A percentile compares a stretch with the other conserved stretches of the same genome.
phyloP scores from a whole-genome alignment of 2,888 invertebrate species.

The Hemicrepidius hirtus region DNA sequence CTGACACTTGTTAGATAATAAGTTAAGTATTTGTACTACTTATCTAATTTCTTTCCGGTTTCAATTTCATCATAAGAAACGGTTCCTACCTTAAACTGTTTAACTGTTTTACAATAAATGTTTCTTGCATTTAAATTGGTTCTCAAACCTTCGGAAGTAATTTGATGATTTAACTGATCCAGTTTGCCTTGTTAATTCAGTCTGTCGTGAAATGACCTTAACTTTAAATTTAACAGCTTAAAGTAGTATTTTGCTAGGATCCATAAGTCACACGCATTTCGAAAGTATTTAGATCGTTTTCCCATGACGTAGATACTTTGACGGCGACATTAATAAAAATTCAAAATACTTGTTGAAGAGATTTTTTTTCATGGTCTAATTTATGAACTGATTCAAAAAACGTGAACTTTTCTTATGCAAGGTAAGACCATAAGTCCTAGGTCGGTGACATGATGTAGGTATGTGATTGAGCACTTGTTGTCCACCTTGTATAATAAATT shows the following conservation, averaged over 20 bases:
- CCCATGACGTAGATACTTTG: constrained; percentile 16
- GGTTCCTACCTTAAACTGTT: no score
- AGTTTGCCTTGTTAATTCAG: constrained; percentile 15
- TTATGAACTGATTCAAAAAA: constrained; percentile 8
- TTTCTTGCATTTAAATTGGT: neutral
- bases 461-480: constrained; percentile 8
- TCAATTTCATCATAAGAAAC: no score
- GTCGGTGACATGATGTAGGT: constrained; percentile 11
- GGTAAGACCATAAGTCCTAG: constrained; percentile 21
- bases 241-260: neutral
- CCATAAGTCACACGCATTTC: constrained; percentile 14
- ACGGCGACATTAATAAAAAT: constrained; percentile 11
- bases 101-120: neutral
- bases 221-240: constrained; percentile 7
- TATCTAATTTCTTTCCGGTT: no score
- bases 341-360: no score
- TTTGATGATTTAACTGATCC: constrained; percentile 13
- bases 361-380: neutral
- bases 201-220: constrained; percentile 11
- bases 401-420: constrained; percentile 2
- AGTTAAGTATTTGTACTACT: no score
- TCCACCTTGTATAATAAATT: constrained; percentile 18
- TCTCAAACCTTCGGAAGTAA: constrained; percentile 28
- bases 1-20: no score
- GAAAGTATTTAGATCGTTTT: constrained; percentile 8